Evolutionary conservation across 37 sponge, comb jelly and placozoan species (phyloP).

Genomic region (Bolinopsis microptera): DNA sequence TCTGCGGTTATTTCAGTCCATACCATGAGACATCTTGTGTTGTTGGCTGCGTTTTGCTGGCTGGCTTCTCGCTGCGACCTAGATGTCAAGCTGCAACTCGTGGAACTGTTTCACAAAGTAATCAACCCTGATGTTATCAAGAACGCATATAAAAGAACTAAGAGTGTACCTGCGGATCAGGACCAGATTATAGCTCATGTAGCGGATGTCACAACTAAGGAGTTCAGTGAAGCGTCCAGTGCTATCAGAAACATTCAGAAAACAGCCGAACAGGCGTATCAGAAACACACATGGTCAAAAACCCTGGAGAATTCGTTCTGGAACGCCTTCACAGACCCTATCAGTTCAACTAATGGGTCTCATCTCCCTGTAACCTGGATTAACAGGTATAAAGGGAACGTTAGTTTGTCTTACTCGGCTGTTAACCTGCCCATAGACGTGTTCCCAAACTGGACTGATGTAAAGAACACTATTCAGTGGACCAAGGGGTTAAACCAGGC

Average conservation of each 20-base stretch:
- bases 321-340: neutral
- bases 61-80: neutral
- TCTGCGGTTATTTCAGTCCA: too few species aligned
- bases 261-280: neutral
- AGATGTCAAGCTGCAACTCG: neutral
- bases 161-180: neutral
- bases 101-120: neutral
- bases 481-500: constrained; percentile 1
- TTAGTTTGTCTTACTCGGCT: neutral
- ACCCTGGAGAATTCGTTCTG: neutral
- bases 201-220: neutral
- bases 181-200: neutral
- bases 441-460: constrained; percentile 10
- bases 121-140: neutral
- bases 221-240: neutral
- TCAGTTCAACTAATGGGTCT: neutral
- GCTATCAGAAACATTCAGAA: constrained; percentile 10
- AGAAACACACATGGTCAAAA: neutral
- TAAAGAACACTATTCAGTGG: constrained; percentile 25
- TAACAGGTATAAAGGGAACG: neutral
- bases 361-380: neutral
- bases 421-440: neutral
- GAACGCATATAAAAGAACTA: neutral
- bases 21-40: neutral
- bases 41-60: neutral